Conservation (phyloP, 2,888 invertebrate species). For the Imbricaverruca yamaguchii region DNA sequence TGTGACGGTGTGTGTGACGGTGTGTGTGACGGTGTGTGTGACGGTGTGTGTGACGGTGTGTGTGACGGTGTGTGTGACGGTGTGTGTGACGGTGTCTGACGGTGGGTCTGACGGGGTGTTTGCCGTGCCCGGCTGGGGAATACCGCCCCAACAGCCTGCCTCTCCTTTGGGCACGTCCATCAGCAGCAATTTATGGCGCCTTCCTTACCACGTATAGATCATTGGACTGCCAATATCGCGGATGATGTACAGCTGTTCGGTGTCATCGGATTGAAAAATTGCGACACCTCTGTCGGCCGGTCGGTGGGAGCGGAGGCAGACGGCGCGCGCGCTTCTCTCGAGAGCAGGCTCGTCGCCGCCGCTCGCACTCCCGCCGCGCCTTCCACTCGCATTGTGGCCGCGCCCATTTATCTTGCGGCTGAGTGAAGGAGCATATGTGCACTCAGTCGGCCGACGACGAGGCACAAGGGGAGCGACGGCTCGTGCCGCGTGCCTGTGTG, state of each 20-base stretch:
- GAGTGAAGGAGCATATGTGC: constrained; percentile 17
- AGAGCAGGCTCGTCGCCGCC: neutral
- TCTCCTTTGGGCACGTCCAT: too few relatives aligned
- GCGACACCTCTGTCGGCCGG: neutral
- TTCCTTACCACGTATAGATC: neutral
- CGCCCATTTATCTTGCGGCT: constrained; percentile 2
- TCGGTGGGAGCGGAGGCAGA: neutral
- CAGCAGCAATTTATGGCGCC: neutral
- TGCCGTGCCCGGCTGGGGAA: too few relatives aligned
- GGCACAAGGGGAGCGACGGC: neutral
- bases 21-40: too few relatives aligned
- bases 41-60: too few relatives aligned
- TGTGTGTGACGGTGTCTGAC: too few relatives aligned
- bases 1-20: too few relatives aligned
- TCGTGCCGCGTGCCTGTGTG: neutral
- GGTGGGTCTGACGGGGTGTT: too few relatives aligned
- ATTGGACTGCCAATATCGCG: constrained; percentile 8
- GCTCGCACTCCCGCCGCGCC: neutral
- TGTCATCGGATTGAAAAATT: constrained; percentile 8
- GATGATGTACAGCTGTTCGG: neutral
- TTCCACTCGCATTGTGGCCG: neutral
- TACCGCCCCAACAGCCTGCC: too few relatives aligned
- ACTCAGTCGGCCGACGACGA: neutral
- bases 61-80: too few relatives aligned
- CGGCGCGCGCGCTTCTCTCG: neutral